Base-by-base conservation (phyloP, 2,888 invertebrate species). In the Panopea generosa region DNA sequence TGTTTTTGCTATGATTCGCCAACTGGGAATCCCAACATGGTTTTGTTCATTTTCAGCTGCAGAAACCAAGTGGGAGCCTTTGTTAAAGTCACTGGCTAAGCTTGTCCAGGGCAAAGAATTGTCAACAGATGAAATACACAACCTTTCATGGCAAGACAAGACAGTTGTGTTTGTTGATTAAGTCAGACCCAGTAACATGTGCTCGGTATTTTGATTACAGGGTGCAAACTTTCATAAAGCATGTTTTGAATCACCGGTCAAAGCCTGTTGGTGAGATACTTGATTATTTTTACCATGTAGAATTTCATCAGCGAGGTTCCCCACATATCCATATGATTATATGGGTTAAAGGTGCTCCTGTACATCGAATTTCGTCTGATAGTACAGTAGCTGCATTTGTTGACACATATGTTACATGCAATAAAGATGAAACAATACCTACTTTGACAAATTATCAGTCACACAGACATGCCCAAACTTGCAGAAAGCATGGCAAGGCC, bases 291-390 rank as follows among this genome's bases (percentile, higher is more conserved):
- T 83, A 77, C 45, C 52, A 76, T 26, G 67, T 78, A 3, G 82
- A 84, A 45, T 84, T 84, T 69, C 82, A 84, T 40, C 72, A 79
- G 18, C 40, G 78, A 27, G 79, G 83, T 11, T 78, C 74, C 2
- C 82, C 82, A 24, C 83, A 80, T 66, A 63, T 77, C n/a, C 78
- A 82, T 52, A 70, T 70, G 70, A 29, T 82, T 16, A 16, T 77
- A 7, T 83, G 80, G 80, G 62, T 82, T 1, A 60, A 79, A 66
- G 29, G 65, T 72, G 74, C 81, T 2, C 73, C 73, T 18, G 27
- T 65, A 16, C 33, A 69, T 61, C 33, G 40, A 4, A 18, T 14
- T 9, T 7, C 73, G 26, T 9, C 52, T 16, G 62, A 75, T 22
- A 24, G n/a, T n/a, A n/a, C n/a, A n/a, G n/a, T 49, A 22, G 57